Conservation (phyloP, 2,113 vertebrate species). For the Fulica atra region DNA sequence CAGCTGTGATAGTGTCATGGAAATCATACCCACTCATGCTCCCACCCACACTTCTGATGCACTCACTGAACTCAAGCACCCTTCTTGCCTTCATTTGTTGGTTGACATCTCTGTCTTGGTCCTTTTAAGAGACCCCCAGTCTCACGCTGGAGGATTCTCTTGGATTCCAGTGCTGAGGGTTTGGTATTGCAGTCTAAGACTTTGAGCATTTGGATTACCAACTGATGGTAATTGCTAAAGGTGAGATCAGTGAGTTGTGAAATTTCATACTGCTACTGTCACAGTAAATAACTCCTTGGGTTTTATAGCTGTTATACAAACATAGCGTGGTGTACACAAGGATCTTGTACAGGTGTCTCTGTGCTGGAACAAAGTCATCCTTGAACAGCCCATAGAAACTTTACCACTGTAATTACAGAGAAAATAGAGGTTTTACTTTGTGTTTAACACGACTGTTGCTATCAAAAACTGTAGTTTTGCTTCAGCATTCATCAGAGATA, state of each 20-base stretch:
- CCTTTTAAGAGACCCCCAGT: not conserved
- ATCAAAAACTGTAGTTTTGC: too few relatives aligned
- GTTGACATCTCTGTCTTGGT: not conserved
- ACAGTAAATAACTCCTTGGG: not conserved
- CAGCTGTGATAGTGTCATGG: not conserved
- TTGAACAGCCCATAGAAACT: not conserved
- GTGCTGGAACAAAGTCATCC: not conserved
- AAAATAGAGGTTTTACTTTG: too few relatives aligned
- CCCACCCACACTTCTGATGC: not conserved
- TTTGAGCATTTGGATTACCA: not conserved
- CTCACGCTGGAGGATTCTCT: not conserved
- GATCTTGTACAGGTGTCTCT: not conserved
- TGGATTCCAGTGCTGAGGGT: not conserved
- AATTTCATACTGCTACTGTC: not conserved
- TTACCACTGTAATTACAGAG: not conserved
- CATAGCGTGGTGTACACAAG: not conserved
- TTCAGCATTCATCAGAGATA: too few relatives aligned
- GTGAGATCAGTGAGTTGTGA: not conserved
- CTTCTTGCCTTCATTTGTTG: not conserved
- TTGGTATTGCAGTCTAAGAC: not conserved
- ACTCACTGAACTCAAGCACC: not conserved
- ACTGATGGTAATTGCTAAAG: not conserved
- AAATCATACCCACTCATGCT: not conserved
- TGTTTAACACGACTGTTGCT: too few relatives aligned
- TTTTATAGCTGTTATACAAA: not conserved